These are phyloP conservation scores for Colletes gigas DNA, from an alignment of 1,140 invertebrate genomes.

Conservation along the genomic window DNA sequence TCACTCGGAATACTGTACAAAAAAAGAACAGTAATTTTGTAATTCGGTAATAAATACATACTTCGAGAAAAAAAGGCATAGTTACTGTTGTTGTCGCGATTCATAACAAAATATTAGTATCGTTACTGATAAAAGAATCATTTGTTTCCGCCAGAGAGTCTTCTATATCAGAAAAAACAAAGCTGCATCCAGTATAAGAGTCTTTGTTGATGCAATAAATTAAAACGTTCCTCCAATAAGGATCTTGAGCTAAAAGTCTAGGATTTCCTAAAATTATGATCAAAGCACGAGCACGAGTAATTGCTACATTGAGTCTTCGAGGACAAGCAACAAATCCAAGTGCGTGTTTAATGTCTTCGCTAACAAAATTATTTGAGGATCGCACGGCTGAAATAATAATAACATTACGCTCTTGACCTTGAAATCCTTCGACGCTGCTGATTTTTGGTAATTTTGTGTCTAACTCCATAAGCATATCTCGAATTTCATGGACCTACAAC, in stretches of 20 bases:
- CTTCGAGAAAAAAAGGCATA: neutral
- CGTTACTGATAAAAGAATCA: neutral
- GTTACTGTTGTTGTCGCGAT: neutral
- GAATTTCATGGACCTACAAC: conserved; percentile 87
- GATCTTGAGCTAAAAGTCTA: conserved; percentile 86
- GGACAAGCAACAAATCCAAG: conserved; percentile 90
- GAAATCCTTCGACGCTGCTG: conserved; percentile 97
- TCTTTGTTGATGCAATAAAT: conserved; percentile 75
- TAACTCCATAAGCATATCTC: conserved; percentile 85
- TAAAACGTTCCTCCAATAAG: conserved; percentile 87
- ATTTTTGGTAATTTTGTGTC: conserved; percentile 89
- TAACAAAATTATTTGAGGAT: conserved; percentile 80
- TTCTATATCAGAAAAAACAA: conserved; percentile 39
- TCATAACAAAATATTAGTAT: conserved; percentile 1
- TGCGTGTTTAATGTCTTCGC: conserved; percentile 82
- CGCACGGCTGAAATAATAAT: conserved; percentile 94
- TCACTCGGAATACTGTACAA: conserved; percentile 2
- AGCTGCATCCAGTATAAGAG: conserved; percentile 72
- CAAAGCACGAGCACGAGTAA: conserved; percentile 90
- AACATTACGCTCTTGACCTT: conserved; percentile 93
- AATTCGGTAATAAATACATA: neutral
- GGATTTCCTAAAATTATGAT: conserved; percentile 93
- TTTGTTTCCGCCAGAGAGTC: neutral
- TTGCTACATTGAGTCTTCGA: conserved; percentile 92
- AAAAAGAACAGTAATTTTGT: conserved; percentile 15